These are phyloP conservation scores for Nemapogon koenigi DNA, from an alignment of 2,888 invertebrate genomes.

Conservation along the genomic window DNA sequence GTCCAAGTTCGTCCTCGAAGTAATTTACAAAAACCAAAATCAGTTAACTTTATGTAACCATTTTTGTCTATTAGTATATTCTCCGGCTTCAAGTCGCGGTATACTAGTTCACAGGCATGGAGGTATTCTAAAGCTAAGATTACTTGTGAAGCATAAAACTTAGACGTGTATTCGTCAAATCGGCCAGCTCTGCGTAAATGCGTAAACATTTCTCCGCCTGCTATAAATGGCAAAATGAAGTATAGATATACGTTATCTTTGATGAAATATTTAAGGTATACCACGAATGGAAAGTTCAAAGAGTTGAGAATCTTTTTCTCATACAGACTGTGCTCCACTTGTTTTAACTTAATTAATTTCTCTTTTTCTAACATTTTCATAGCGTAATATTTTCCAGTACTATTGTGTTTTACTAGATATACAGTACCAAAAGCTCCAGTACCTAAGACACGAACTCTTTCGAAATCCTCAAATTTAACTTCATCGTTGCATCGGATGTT, in stretches of 20 bases:
- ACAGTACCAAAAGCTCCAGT: conserved; percentile 93
- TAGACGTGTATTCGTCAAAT: conserved; percentile 78
- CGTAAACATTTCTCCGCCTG: conserved; percentile 88
- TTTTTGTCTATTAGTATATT: conserved; percentile 82
- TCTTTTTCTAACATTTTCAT: conserved; percentile 90
- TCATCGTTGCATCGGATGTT: conserved; percentile 27
- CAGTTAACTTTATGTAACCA: conserved; percentile 87
- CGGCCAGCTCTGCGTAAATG: conserved; percentile 70
- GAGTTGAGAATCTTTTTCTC: conserved; percentile 90
- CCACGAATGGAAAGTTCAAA: conserved; percentile 86
- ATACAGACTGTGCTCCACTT: conserved; percentile 85
- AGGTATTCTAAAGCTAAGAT: conserved; percentile 89
- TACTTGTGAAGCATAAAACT: conserved; percentile 92
- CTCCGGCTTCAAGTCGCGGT: conserved; percentile 92
- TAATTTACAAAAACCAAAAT: conserved; percentile 94
- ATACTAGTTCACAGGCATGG: conserved; percentile 84
- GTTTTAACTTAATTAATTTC: conserved; percentile 85
- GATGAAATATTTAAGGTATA: conserved; percentile 83
- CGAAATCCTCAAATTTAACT: conserved; percentile 67
- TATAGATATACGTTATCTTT: conserved; percentile 88
- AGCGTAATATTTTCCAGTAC: conserved; percentile 71
- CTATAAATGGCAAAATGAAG: conserved; percentile 80
- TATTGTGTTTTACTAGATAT: conserved; percentile 69
- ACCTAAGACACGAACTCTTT: conserved; percentile 77
- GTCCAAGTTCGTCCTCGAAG: conserved; percentile 84